Percentiles rank a stretch among this genome's conserved stretches.
Conservation (phyloP, 1,140 invertebrate species). For the Scylla paramamosain region DNA sequence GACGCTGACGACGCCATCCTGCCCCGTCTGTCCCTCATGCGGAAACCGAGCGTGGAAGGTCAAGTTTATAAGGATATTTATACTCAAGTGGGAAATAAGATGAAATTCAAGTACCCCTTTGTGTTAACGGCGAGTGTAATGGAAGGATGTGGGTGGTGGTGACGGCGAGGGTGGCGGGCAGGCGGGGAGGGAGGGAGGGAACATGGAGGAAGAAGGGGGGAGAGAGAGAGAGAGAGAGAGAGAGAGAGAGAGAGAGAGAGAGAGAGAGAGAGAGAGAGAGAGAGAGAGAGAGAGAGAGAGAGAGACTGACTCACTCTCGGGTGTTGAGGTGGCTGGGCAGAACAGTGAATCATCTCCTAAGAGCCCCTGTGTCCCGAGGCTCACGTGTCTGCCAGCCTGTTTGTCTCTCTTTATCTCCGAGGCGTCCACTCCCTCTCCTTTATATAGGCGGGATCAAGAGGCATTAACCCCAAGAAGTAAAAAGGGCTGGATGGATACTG, state of each 20-base stretch:
- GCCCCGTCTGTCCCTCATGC: background rate
- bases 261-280: too few species aligned
- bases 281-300: too few species aligned
- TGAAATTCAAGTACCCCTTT: constrained; percentile 14
- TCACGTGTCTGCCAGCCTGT: constrained; percentile 18
- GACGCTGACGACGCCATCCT: too few species aligned
- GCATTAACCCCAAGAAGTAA: background rate
- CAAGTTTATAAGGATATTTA: constrained; percentile 16
- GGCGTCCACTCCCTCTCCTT: constrained; percentile 16
- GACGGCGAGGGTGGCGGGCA: background rate
- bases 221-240: too few species aligned
- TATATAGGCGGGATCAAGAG: background rate
- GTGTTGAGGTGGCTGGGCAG: background rate
- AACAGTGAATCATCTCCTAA: background rate
- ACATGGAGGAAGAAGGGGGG: too few species aligned
- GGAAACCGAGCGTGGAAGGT: background rate
- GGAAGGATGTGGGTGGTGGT: constrained; percentile 6
- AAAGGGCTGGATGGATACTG: background rate
- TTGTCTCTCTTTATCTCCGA: background rate
- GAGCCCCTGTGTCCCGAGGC: background rate
- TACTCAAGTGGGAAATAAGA: background rate
- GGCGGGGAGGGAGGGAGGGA: background rate
- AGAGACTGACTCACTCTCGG: too few species aligned
- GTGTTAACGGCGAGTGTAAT: background rate
- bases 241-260: too few species aligned